phyloP scores from a whole-genome alignment of 1,140 invertebrate species.

The Rhagoletis pomonella region DNA sequence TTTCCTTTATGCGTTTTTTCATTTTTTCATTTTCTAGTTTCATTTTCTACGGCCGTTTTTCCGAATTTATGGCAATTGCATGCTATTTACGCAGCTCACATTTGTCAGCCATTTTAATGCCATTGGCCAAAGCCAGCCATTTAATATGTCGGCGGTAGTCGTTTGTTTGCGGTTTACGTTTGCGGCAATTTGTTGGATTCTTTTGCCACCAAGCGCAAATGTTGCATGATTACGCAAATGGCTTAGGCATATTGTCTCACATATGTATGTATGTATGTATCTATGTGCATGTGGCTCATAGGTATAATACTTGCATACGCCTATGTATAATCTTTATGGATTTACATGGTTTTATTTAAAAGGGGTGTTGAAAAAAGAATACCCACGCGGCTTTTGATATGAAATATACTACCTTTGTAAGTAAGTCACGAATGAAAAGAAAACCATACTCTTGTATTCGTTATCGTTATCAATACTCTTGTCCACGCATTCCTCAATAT shows the following conservation, averaged over 20 bases:
- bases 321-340: too few species aligned
- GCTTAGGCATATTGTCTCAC: not conserved
- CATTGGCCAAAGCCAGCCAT: conserved; percentile 25
- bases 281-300: too few species aligned
- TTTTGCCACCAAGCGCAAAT: not conserved
- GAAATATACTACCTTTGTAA: too few species aligned
- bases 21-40: not conserved
- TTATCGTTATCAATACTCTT: too few species aligned
- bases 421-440: too few species aligned
- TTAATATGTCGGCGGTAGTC: not conserved
- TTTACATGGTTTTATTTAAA: too few species aligned
- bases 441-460: too few species aligned
- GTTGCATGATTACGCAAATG: not conserved
- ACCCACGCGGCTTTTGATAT: too few species aligned
- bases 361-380: too few species aligned
- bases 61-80: not conserved
- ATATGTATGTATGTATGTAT: not conserved
- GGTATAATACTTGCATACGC: too few species aligned
- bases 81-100: conserved; percentile 11
- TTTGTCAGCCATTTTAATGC: conserved; percentile 21
- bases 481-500: too few species aligned
- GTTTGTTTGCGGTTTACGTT: not conserved
- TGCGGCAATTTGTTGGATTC: conserved; percentile 22
- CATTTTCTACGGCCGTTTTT: not conserved
- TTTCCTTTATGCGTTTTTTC: not conserved